Percentiles rank a stretch among this genome's conserved stretches.
These are phyloP conservation scores for Spialia ferax DNA, from an alignment of 2,888 invertebrate genomes.

Conservation along the genomic window DNA sequence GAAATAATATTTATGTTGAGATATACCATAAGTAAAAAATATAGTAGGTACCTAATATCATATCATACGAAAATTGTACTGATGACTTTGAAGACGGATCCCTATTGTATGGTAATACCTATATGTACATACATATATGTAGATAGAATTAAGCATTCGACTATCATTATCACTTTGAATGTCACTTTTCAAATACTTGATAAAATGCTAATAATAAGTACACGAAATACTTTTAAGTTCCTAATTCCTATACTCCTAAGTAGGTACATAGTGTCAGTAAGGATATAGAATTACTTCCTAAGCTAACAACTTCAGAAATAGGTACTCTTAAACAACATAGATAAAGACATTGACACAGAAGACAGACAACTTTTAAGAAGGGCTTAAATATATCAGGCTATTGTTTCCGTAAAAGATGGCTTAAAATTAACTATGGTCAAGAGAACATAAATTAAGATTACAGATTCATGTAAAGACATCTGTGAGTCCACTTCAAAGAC, in stretches of 20 bases:
- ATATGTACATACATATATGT: too few species aligned
- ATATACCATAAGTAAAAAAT: too few species aligned
- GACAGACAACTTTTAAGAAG: neutral
- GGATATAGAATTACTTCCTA: neutral
- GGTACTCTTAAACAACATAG: neutral
- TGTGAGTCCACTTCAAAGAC: slow-evolving; percentile 52
- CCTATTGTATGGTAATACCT: slow-evolving; percentile 26
- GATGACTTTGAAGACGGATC: slow-evolving; percentile 14
- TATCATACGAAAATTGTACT: too few species aligned
- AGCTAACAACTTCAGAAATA: neutral
- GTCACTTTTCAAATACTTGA: slow-evolving; percentile 21
- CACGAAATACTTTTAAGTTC: too few species aligned
- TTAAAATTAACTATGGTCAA: slow-evolving; percentile 31
- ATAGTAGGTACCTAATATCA: too few species aligned
- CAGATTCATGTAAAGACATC: slow-evolving; percentile 49
- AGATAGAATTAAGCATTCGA: slow-evolving; percentile 2
- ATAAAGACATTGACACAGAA: neutral
- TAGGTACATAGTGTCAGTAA: too few species aligned
- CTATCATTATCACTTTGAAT: slow-evolving; percentile 3
- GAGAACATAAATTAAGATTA: slow-evolving; percentile 48
- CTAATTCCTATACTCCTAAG: too few species aligned
- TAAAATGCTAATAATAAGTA: neutral
- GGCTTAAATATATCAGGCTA: neutral
- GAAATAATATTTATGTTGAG: too few species aligned
- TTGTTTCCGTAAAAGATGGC: slow-evolving; percentile 17